A percentile compares a stretch with the other conserved stretches of the same genome.
These are phyloP conservation scores for Luehdorfia chinensis DNA, from an alignment of 1,140 invertebrate genomes.

Conservation along the genomic window DNA sequence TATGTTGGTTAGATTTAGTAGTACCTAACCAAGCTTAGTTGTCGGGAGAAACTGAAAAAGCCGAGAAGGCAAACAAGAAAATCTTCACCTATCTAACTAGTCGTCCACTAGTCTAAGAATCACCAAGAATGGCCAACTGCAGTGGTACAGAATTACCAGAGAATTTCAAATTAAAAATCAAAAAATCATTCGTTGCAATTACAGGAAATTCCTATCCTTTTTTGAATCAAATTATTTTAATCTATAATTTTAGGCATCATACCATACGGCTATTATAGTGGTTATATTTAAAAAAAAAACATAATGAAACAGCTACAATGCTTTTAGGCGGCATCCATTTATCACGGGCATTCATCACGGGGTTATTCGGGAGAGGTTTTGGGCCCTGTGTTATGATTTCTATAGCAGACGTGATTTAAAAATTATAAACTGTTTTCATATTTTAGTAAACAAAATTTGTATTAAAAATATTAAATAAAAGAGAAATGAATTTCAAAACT, in stretches of 20 bases:
- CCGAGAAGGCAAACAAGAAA: too few relatives aligned
- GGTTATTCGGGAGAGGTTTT: conserved; percentile 18
- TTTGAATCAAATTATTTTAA: too few relatives aligned
- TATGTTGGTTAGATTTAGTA: too few relatives aligned
- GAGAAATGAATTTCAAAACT: background rate
- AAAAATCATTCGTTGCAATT: background rate
- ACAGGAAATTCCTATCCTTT: background rate
- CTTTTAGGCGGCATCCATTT: conserved; percentile 27
- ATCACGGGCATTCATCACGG: conserved; percentile 31
- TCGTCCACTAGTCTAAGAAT: too few relatives aligned
- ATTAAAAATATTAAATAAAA: too few relatives aligned
- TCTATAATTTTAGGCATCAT: background rate
- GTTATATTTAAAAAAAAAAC: conserved; percentile 17
- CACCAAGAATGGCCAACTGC: too few relatives aligned
- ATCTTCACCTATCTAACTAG: too few relatives aligned
- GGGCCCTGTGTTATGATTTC: conserved; percentile 14
- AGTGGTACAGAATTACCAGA: too few relatives aligned
- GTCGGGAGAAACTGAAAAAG: too few relatives aligned
- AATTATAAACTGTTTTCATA: conserved; percentile 18
- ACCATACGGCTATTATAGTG: conserved; percentile 3
- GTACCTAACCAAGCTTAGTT: too few relatives aligned
- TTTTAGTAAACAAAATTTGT: conserved; percentile 4
- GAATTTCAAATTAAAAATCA: too few relatives aligned
- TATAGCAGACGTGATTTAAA: conserved; percentile 18
- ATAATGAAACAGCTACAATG: conserved; percentile 1